These are phyloP conservation scores for Neodiprion fabricii DNA, from an alignment of 1,140 invertebrate genomes.

Conservation along the genomic window DNA sequence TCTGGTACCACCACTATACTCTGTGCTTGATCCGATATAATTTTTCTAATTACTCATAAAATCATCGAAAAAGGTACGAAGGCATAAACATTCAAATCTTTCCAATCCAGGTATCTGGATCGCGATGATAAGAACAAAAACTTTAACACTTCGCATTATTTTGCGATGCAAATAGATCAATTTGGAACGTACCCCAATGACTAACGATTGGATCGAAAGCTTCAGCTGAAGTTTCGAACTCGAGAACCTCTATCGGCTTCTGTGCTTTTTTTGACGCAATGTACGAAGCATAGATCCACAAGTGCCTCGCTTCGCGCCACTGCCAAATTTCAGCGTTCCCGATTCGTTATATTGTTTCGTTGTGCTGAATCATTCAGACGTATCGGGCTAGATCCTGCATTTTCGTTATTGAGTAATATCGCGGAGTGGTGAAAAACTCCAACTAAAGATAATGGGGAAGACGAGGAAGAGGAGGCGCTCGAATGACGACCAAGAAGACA, in stretches of 20 bases:
- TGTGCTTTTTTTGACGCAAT: too few species aligned
- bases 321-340: too few species aligned
- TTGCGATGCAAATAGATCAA: too few species aligned
- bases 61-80: slow-evolving; percentile 27
- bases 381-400: not conserved
- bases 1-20: slow-evolving; percentile 24
- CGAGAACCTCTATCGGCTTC: too few species aligned
- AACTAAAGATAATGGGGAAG: not conserved
- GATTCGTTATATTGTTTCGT: not conserved
- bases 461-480: not conserved
- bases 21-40: slow-evolving; percentile 18
- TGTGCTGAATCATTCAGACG: not conserved
- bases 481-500: not conserved
- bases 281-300: too few species aligned
- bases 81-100: slow-evolving; percentile 23
- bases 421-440: not conserved
- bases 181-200: too few species aligned
- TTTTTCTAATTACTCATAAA: slow-evolving; percentile 21
- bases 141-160: too few species aligned
- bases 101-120: too few species aligned
- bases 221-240: too few species aligned
- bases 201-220: too few species aligned
- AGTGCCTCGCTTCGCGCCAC: too few species aligned
- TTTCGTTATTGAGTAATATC: not conserved
- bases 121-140: too few species aligned